Percentiles rank a stretch among this genome's conserved stretches.
These are phyloP conservation scores for Autographa pulchrina DNA, from an alignment of 2,888 invertebrate genomes.

Conservation along the genomic window DNA sequence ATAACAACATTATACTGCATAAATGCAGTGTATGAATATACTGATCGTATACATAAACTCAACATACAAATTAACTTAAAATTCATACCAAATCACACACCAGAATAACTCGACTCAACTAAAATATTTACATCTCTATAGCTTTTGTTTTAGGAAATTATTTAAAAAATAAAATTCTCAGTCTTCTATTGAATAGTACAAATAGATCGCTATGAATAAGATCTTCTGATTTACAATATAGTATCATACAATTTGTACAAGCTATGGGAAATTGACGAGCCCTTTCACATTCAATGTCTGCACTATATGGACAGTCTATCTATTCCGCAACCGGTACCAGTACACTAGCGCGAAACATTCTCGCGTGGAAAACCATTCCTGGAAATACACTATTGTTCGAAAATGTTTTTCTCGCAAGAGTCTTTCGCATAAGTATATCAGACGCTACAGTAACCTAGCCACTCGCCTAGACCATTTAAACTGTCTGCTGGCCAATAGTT, in stretches of 20 bases:
- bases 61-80: conserved; percentile 64
- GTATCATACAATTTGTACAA: conserved; percentile 83
- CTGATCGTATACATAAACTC: conserved; percentile 68
- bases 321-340: not conserved
- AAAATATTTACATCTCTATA: conserved; percentile 66
- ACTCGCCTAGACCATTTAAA: not conserved
- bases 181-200: conserved; percentile 86
- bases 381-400: not conserved
- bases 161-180: conserved; percentile 82
- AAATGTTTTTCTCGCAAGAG: too few relatives aligned
- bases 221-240: conserved; percentile 78
- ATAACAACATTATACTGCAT: conserved; percentile 58
- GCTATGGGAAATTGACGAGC: conserved; percentile 69
- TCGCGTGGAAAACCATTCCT: not conserved
- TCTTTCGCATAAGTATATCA: too few relatives aligned
- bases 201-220: conserved; percentile 78
- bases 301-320: conserved; percentile 24
- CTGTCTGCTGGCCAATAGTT: not conserved
- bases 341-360: not conserved
- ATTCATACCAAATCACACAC: conserved; percentile 55
- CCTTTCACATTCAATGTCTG: conserved; percentile 22
- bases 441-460: not conserved
- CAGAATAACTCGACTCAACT: conserved; percentile 60
- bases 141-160: conserved; percentile 74
- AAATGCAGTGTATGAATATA: conserved; percentile 68